Conservation (phyloP, 2,113 vertebrate genomes). For the Plestiodon gilberti region DNA sequence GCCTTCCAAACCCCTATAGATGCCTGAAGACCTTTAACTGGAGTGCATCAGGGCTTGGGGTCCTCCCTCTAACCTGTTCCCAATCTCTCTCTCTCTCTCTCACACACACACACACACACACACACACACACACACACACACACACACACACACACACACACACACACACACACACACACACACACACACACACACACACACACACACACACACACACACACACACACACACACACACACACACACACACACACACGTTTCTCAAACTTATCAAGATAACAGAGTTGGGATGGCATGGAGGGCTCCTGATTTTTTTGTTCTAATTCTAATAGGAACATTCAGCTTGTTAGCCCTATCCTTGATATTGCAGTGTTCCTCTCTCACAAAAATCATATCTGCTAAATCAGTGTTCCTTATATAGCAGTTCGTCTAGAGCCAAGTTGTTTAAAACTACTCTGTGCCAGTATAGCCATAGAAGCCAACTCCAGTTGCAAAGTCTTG, state of each 20-base stretch:
- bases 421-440: not conserved
- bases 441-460: not conserved
- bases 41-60: not conserved
- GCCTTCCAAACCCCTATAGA: too few species aligned
- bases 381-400: not conserved
- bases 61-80: not conserved
- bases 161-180: too few species aligned
- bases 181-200: too few species aligned
- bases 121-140: too few species aligned
- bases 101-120: too few species aligned
- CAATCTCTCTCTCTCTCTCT: not conserved
- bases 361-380: not conserved
- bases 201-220: too few species aligned
- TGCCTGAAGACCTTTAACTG: too few species aligned
- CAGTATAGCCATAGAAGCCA: not conserved
- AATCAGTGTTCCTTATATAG: not conserved
- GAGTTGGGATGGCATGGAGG: too few species aligned
- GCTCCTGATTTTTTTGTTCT: not conserved
- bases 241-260: too few species aligned
- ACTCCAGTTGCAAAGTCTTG: not conserved
- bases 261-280: too few species aligned
- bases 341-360: not conserved
- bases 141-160: too few species aligned
- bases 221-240: too few species aligned
- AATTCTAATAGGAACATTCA: not conserved